Evolutionary conservation across 2,888 invertebrate genomes (phyloP).

Genomic region (Drosophila affinis): DNA sequence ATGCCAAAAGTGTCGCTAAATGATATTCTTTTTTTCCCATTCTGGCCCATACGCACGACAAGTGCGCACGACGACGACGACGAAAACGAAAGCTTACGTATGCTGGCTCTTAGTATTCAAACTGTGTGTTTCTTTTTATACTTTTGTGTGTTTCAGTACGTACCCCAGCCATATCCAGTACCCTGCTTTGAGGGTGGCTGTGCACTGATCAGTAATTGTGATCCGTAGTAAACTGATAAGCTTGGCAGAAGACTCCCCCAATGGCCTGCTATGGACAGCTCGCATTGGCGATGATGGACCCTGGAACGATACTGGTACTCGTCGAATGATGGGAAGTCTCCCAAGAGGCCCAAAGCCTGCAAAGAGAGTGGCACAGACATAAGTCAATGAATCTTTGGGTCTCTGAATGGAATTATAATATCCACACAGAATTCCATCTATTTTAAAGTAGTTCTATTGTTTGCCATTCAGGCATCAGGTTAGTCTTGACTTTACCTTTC

Average conservation of each 20-base stretch:
- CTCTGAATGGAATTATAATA: background rate
- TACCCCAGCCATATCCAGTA: no score
- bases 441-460: background rate
- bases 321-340: background rate
- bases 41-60: conserved; percentile 63
- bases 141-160: background rate
- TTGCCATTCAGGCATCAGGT: background rate
- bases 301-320: background rate
- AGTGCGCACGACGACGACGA: conserved; percentile 37
- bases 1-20: conserved; percentile 77
- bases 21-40: conserved; percentile 55
- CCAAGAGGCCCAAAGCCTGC: background rate
- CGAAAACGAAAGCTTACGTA: no score
- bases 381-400: background rate
- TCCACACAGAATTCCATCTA: background rate
- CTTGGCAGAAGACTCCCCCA: no score
- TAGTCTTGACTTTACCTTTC: background rate
- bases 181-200: no score
- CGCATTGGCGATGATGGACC: background rate
- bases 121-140: conserved; percentile 44
- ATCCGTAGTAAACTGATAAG: no score
- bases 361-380: background rate
- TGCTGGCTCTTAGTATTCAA: conserved; percentile 62
- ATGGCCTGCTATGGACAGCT: background rate
- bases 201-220: no score